A percentile compares a stretch with the other conserved stretches of the same genome.
Conservation (phyloP, 2,888 invertebrate genomes). For the Lochmaea capreae region DNA sequence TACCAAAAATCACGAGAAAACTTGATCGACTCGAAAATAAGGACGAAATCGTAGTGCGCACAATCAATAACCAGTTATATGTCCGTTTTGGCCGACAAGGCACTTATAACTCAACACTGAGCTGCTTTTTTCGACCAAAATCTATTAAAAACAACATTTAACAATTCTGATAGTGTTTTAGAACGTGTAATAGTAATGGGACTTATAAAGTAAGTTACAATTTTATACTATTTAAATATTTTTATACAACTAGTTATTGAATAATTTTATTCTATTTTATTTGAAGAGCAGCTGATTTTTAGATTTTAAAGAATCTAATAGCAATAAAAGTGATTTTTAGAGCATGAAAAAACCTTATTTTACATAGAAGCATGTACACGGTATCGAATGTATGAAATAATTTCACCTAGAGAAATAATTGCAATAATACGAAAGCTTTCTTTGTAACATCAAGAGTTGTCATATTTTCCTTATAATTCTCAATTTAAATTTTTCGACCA, state of each 20-base stretch:
- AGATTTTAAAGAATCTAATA: no score
- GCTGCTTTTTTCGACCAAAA: constrained; percentile 9
- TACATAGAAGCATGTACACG: no score
- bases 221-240: background rate
- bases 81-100: constrained; percentile 50
- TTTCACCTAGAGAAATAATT: no score
- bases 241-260: background rate
- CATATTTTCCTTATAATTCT: no score
- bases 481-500: no score
- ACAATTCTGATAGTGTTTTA: constrained; percentile 43
- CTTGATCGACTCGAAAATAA: constrained; percentile 23
- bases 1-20: background rate
- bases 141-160: constrained; percentile 8
- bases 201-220: constrained; percentile 56
- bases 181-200: constrained; percentile 49
- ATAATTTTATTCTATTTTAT: no score
- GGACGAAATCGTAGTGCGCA: constrained; percentile 52
- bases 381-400: no score
- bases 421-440: no score
- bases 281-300: no score
- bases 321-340: no score
- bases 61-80: constrained; percentile 59
- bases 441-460: no score
- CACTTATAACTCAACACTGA: constrained; percentile 40
- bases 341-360: no score